These are phyloP conservation scores for silkworm (Bombyx mori) DNA, from an alignment of 1,140 invertebrate genomes.

Conservation along the genomic window ASM3026992v2 NC_085122.1:3464001-3464500, in stretches of 20 bases:
- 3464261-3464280: conserved; percentile 37
- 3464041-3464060: conserved; percentile 30
- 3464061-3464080: conserved; percentile 53
- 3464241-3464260: conserved; percentile 45
- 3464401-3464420: too few relatives aligned
- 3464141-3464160: conserved; percentile 52
- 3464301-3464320: conserved; percentile 39
- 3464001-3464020: conserved; percentile 23
- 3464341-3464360: conserved; percentile 59
- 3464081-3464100: conserved; percentile 44
- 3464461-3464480: too few relatives aligned
- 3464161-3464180: conserved; percentile 37
- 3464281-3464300: conserved; percentile 28
- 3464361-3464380: conserved; percentile 49
- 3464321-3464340: conserved; percentile 48
- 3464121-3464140: conserved; percentile 22
- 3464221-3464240: conserved; percentile 58
- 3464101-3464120: conserved; percentile 16
- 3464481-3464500: too few relatives aligned
- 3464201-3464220: conserved; percentile 57
- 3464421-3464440: conserved; percentile 13
- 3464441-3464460: too few relatives aligned
- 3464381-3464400: conserved; percentile 23
- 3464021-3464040: conserved; percentile 8
- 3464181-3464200: conserved; percentile 40